Evolutionary conservation across 2,888 invertebrate genomes (phyloP).

Genomic region (Sceliomorpha sp.): DNA sequence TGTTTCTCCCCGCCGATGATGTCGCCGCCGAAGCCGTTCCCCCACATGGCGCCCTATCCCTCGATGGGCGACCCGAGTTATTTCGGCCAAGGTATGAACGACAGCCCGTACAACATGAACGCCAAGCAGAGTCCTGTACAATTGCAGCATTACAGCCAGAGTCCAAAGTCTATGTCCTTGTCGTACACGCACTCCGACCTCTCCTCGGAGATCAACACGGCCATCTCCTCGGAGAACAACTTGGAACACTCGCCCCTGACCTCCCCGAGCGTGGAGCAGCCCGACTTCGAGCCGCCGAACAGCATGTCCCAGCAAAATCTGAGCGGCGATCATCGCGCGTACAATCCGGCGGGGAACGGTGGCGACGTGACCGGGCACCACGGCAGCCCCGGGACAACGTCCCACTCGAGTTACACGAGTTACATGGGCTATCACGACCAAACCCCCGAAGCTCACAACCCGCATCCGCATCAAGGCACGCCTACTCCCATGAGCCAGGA

Average conservation of each 20-base stretch:
- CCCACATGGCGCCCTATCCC: slow-evolving; percentile 77
- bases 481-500: slow-evolving; percentile 75
- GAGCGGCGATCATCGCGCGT: slow-evolving; percentile 81
- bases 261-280: slow-evolving; percentile 86
- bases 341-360: slow-evolving; percentile 78
- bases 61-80: slow-evolving; percentile 72
- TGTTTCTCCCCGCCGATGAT: slow-evolving; percentile 77
- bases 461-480: slow-evolving; percentile 73
- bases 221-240: slow-evolving; percentile 86
- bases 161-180: slow-evolving; percentile 79
- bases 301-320: slow-evolving; percentile 81
- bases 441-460: slow-evolving; percentile 67
- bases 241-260: slow-evolving; percentile 84
- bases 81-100: slow-evolving; percentile 73
- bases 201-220: slow-evolving; percentile 89
- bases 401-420: slow-evolving; percentile 71
- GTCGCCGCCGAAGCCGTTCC: slow-evolving; percentile 76
- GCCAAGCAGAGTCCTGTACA: slow-evolving; percentile 80
- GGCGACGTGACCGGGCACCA: slow-evolving; percentile 67
- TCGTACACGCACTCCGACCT: slow-evolving; percentile 87
- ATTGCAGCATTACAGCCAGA: slow-evolving; percentile 79
- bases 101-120: slow-evolving; percentile 75
- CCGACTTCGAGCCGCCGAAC: slow-evolving; percentile 88
- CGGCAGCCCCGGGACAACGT: slow-evolving; percentile 73
- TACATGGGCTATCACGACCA: slow-evolving; percentile 77